Evolutionary conservation across 2,888 invertebrate genomes (phyloP).

Genomic region (Eulithis prunata): DNA sequence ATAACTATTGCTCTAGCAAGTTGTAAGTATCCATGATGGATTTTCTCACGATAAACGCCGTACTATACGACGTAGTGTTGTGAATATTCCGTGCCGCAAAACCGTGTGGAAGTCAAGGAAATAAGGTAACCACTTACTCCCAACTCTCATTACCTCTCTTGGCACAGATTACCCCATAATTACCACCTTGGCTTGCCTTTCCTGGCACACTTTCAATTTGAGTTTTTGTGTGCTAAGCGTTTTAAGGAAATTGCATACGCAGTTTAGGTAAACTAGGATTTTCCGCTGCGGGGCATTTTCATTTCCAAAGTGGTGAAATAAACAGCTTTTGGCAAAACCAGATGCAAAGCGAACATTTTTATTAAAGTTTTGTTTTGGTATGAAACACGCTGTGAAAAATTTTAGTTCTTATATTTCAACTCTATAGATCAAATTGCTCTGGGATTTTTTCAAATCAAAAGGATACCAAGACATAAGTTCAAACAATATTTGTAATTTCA

Average conservation of each 20-base stretch:
- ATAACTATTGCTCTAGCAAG: no score
- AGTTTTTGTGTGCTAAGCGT: conserved; percentile 20
- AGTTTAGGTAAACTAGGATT: conserved; percentile 29
- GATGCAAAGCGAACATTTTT: conserved; percentile 9
- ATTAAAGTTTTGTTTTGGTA: background rate
- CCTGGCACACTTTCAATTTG: conserved; percentile 32
- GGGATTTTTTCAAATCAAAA: no score
- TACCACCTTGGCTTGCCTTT: conserved; percentile 23
- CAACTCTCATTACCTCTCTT: conserved; percentile 26
- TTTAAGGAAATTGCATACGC: conserved; percentile 27
- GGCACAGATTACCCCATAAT: conserved; percentile 31
- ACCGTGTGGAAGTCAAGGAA: conserved; percentile 17
- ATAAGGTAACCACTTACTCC: conserved; percentile 34
- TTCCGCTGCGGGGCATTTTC: conserved; percentile 17
- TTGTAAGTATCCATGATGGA: no score
- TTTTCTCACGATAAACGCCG: no score
- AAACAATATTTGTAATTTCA: no score
- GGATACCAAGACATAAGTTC: no score
- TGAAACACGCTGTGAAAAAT: background rate
- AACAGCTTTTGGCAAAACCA: conserved; percentile 17
- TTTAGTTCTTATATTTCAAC: no score
- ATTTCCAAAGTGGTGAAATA: conserved; percentile 24
- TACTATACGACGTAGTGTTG: no score
- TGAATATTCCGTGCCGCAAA: background rate
- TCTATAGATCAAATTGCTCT: no score